phyloP scores from a whole-genome alignment of 1,140 invertebrate genomes.

The Cotesia typhae region DNA sequence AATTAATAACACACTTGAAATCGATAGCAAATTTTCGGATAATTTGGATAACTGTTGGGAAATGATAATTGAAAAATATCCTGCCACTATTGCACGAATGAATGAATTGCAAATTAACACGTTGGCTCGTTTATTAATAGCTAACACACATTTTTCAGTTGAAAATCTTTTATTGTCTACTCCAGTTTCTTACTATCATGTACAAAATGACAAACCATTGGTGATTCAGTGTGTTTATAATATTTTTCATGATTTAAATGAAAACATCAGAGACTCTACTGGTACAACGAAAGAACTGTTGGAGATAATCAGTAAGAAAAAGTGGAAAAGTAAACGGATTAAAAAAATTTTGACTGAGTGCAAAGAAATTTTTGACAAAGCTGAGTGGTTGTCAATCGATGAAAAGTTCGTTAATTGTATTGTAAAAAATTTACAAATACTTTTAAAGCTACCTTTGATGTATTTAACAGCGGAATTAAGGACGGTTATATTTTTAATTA shows the following conservation, averaged over 20 bases:
- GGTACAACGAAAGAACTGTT: constrained; percentile 41
- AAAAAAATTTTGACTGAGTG: constrained; percentile 37
- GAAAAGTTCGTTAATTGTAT: constrained; percentile 34
- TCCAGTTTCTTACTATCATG: constrained; percentile 37
- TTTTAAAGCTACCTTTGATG: constrained; percentile 47
- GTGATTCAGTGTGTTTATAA: constrained; percentile 28
- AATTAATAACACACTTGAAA: constrained; percentile 5
- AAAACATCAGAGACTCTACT: constrained; percentile 10
- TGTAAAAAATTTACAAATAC: constrained; percentile 45
- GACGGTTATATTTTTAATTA: constrained; percentile 44
- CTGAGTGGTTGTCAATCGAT: constrained; percentile 41
- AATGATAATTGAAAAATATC: constrained; percentile 18
- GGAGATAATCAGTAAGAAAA: constrained; percentile 32
- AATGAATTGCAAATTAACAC: not conserved
- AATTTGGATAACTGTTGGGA: not conserved
- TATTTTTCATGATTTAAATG: constrained; percentile 25
- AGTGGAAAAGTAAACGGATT: constrained; percentile 35
- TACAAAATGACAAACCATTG: constrained; percentile 36
- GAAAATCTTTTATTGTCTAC: not conserved
- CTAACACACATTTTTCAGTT: not conserved
- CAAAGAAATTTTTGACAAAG: constrained; percentile 38
- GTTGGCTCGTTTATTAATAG: constrained; percentile 1
- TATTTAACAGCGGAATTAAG: constrained; percentile 44
- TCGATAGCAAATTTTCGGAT: no score
- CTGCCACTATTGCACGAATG: not conserved